Base-by-base conservation (phyloP, 2,797 vertebrate species). In the Thunnus albacares region DNA sequence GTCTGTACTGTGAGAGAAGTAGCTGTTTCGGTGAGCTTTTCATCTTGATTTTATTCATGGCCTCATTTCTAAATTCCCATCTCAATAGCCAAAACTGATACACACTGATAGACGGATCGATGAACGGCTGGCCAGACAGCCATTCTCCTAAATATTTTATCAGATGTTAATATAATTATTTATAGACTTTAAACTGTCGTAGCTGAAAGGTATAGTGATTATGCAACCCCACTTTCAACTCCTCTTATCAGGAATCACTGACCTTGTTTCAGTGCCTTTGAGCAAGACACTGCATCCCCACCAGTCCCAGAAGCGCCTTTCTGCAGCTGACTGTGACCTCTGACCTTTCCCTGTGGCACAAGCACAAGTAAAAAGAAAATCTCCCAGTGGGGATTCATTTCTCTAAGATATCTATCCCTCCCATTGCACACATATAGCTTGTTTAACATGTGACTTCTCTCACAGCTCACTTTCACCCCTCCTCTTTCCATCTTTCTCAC, bases 291-390 rank as follows among this genome's bases (percentile, higher is more conserved):
- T 49, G 35, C 26, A 43, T 72, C 52, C 14, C 26, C 41, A 61
- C 22, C 20, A 52, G 22, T 43, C 43, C 9, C 24, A 52, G 57
- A 60, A 47, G 59, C 43, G n/a, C 61, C 47, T 41, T 47, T 57
- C 68, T 80, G 59, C 67, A 24, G 65, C 22, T 74, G 81, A 83
- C 72, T 47, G 0, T 83, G 77, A 85, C 77, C 81, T 45, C 65
- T 75, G 63, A 86, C 77, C 71, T 79, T 71, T 43, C 64, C 17
- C 60, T 71, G n/a, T 64, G 62, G 59, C 47, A 49, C 20, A 3
- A n/a, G 6, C 28, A 20, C 15, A 65, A 74, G 41, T 71, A 28
- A 72, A 80, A 69, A 63, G 57, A 28, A 73, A 56, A 76, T 67
- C 24, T 74, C 70, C 53, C 73, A 28, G 18, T 63, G 22, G 45